Evolutionary conservation across 2,888 invertebrate genomes (phyloP), one percentile per base, ranked within the genome.

Genomic region (Euzophera pinguis): DNA sequence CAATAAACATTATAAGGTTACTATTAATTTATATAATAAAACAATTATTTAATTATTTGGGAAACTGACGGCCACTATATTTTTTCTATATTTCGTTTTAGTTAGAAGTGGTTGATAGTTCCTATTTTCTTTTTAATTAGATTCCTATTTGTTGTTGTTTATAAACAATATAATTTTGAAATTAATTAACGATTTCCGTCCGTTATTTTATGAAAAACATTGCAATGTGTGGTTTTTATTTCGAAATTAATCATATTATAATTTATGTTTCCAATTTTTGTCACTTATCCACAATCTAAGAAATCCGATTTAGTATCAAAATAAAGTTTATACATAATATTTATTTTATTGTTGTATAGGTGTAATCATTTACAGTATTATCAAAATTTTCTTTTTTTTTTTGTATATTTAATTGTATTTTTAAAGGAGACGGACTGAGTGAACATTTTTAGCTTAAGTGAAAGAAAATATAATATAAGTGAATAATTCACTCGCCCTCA

Each of bases 31-130:
- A n/a, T n/a, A n/a, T n/a, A n/a, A n/a, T n/a, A n/a, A n/a, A n/a
- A n/a, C n/a, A n/a, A n/a, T 53, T 51, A 45, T 69, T 37, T 12
- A 12, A 8, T 37, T 52, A 56, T 68, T 64, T 57, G 53, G 67
- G 71, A 71, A 71, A 70, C 73, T 75, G 62, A 58, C 74, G 74
- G 78, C 81, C 82, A 84, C 79, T 76, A 56, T 55, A 61, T 67
- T 64, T 61, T 65, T 61, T 39, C 22, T 39, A 16, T 10, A 16
- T 60, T 60, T 58, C 41, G 49, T 62, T 68, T 65, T 67, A 75
- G 69, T 74, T 71, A 57, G 59, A 73, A 78, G 85, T 84, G 87
- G 86, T 85, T 83, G 69, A 80, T 65, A 81, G 87, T 88, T 88
- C 87, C 87, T 88, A 84, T 81, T 78, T 69, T 13, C 59, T 64